Base-by-base conservation (phyloP, 1,140 invertebrate genomes). In the Chelonus insularis region DNA sequence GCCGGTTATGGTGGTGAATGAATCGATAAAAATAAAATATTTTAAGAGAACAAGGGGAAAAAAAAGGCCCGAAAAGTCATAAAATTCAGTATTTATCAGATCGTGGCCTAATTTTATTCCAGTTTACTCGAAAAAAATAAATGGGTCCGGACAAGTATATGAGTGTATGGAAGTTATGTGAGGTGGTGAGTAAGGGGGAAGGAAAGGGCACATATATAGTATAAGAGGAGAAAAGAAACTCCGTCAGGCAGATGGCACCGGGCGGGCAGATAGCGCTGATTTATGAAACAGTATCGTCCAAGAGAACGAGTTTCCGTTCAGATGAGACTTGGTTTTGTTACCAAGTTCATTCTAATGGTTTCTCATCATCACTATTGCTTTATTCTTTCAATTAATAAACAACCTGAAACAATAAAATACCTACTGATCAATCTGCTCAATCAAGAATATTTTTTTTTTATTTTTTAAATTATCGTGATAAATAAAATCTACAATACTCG, bases 41-140 rank as follows among this genome's bases (percentile, higher is more conserved):
- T 52, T n/a, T n/a, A n/a, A n/a, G 23, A 37, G 18, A 34, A 41
- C n/a, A 60, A 50, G 16, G 16, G 16, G 34, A 16, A 16, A 60
- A 25, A 51, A 43, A 12, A 52, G 23, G 50, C 12, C 20, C 12
- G 36, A 29, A 12, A 14, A 43, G 45, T 63, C 57, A 32, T 63
- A 63, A 63, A 63, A 47, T 52, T 29, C 25, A 25, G n/a, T 11
- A 36, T 64, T 75, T 78, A 78, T 78, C 74, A 68, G 70, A 69
- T 72, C 67, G 59, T 60, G 72, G 67, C 70, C 72, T 72, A 73
- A 76, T 76, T 78, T 76, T 69, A 75, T 75, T 74, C 66, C 60
- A 67, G 61, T 71, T 70, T 64, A 59, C 56, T 61, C 52, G 50
- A 37, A 55, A 64, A n/a, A 61, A 57, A 57, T 23, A 41, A 51